Conservation (phyloP, 2,797 vertebrate genomes). For the Enoplosus armatus region DNA sequence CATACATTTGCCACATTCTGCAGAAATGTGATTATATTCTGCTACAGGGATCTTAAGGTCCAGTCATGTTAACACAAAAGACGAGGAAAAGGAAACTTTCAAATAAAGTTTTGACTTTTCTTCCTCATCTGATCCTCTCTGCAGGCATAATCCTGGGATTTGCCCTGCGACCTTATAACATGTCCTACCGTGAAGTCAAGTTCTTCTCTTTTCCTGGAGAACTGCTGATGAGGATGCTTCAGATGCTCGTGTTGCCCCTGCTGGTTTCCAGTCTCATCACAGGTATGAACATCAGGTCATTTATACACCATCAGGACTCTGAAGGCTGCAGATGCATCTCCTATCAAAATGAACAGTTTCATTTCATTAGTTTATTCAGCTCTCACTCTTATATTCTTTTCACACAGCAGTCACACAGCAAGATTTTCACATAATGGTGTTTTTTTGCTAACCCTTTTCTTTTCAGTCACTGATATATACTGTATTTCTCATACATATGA, state of each 20-base stretch:
- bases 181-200: slow-evolving; percentile 93
- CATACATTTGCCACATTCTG: background rate
- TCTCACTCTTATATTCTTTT: background rate
- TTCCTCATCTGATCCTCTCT: slow-evolving; percentile 8
- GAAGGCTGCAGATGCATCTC: background rate
- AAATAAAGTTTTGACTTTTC: background rate
- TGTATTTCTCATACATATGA: background rate
- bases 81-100: background rate
- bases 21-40: background rate
- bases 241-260: slow-evolving; percentile 97
- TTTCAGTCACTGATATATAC: background rate
- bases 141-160: slow-evolving; percentile 94
- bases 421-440: background rate
- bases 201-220: slow-evolving; percentile 98
- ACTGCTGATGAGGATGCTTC: slow-evolving; percentile 97
- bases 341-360: background rate
- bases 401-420: background rate
- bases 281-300: slow-evolving; percentile 82
- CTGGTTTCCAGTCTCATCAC: slow-evolving; percentile 98
- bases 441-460: background rate
- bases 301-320: background rate
- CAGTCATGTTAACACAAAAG: background rate
- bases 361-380: background rate
- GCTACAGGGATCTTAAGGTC: background rate
- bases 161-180: slow-evolving; percentile 88